Evolutionary conservation across 2,888 invertebrate genomes (phyloP).

Genomic region (Corbicula japonica): DNA sequence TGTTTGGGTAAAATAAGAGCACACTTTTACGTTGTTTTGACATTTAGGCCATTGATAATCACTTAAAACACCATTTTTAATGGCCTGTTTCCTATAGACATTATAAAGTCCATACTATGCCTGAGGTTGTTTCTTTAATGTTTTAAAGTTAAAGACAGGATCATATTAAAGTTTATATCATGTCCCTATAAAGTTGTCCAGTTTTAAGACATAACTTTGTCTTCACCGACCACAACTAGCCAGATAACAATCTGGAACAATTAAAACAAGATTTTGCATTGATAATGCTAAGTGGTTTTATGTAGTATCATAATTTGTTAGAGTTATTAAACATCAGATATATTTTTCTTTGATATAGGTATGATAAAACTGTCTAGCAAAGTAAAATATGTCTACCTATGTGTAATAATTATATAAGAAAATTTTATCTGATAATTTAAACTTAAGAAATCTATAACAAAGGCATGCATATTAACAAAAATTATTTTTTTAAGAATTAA

Average conservation of each 20-base stretch:
- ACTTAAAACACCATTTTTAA: slow-evolving; percentile 15
- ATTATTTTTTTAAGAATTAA: no score
- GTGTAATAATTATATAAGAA: no score
- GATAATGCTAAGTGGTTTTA: slow-evolving; percentile 22
- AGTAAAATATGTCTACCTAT: no score
- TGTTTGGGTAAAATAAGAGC: slow-evolving; percentile 21
- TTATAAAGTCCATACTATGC: background rate
- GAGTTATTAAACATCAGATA: slow-evolving; percentile 21
- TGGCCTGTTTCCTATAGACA: slow-evolving; percentile 4
- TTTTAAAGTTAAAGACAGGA: no score
- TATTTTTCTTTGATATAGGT: background rate
- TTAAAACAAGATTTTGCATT: slow-evolving; percentile 10
- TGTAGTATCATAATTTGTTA: slow-evolving; percentile 24
- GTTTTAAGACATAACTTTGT: no score
- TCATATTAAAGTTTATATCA: no score
- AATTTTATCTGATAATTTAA: no score
- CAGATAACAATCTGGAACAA: slow-evolving; percentile 9
- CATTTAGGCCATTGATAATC: background rate
- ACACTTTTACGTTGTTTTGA: slow-evolving; percentile 14
- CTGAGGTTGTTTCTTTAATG: slow-evolving; percentile 23
- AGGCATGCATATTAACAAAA: no score
- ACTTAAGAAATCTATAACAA: no score
- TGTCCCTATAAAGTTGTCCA: no score
- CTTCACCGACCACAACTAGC: slow-evolving; percentile 7
- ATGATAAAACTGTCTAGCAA: no score